phyloP scores from a whole-genome alignment of 2,888 invertebrate species.

The Busseola fusca region DNA sequence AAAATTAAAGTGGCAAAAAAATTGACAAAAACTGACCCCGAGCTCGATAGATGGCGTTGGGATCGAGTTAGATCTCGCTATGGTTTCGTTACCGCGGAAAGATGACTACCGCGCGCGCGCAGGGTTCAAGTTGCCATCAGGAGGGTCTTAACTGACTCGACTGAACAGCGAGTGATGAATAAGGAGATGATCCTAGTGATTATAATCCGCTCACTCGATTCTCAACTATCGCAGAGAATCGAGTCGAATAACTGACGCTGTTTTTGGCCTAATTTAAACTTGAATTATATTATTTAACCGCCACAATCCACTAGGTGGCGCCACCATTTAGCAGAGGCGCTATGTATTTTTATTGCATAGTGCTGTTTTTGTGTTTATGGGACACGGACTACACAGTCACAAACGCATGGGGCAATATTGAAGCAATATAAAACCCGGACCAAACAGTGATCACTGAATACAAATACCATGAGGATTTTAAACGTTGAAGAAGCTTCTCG shows the following conservation, averaged over 20 bases:
- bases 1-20: background rate
- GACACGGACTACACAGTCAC: no score
- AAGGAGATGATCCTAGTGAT: constrained; percentile 78
- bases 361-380: no score
- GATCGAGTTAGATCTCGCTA: constrained; percentile 65
- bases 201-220: constrained; percentile 74
- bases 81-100: constrained; percentile 54
- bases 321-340: no score
- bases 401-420: no score
- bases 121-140: constrained; percentile 71
- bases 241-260: constrained; percentile 78
- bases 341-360: no score
- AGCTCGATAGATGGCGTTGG: constrained; percentile 68
- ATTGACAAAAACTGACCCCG: constrained; percentile 8
- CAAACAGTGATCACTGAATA: background rate
- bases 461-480: background rate
- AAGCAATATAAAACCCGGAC: no score
- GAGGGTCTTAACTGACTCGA: constrained; percentile 88
- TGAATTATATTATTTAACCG: no score
- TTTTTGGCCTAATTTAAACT: constrained; percentile 65
- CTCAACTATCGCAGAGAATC: constrained; percentile 81
- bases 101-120: constrained; percentile 27
- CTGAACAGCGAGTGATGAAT: constrained; percentile 87
- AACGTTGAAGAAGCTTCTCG: no score
- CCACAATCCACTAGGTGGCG: background rate